Evolutionary conservation across 1,140 invertebrate genomes (phyloP), one percentile per base, ranked within the genome.

Genomic region (Pinna nobilis): DNA sequence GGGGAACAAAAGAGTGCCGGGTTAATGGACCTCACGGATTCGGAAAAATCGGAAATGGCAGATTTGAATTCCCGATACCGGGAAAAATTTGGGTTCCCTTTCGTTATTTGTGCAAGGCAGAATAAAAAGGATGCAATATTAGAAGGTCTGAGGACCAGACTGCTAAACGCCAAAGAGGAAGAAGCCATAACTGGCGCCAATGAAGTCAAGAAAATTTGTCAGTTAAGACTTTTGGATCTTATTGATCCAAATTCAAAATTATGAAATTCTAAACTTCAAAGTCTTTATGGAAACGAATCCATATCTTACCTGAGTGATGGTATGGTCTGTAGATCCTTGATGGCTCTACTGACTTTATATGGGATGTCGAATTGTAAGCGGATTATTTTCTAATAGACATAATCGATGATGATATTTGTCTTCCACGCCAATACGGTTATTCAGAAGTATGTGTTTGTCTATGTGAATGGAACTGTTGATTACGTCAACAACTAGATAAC

Each of bases 191-290:
- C 83, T 66, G 92, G 91, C 33, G 91, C 93, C 9, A 89, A 91
- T 61, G 93, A 94, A 90, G 93, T 94, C 0, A 93, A 93, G 82
- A 93, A 93, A 86, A 94, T 94, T 68, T 91, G 91, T 81, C 90
- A 87, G 70, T 80, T 92, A 25, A 88, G 92, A 77, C 91, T 93
- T 64, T 77, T 89, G n/a, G 90, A 92, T 76, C 87, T 93, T 72
- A 59, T 84, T 32, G 28, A n/a, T 20, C 25, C 59, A n/a, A 20
- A 63, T 60, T n/a, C 41, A 69, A 23, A 65, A 33, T 18, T 32
- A 18, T 35, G 23, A 25, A n/a, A n/a, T n/a, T n/a, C n/a, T n/a
- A n/a, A n/a, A n/a, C n/a, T n/a, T n/a, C n/a, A n/a, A n/a, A n/a
- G n/a, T n/a, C n/a, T n/a, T n/a, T n/a, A n/a, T n/a, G n/a, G n/a